Conservation (phyloP, 2,888 invertebrate species). For the Platycheirus albimanus region DNA sequence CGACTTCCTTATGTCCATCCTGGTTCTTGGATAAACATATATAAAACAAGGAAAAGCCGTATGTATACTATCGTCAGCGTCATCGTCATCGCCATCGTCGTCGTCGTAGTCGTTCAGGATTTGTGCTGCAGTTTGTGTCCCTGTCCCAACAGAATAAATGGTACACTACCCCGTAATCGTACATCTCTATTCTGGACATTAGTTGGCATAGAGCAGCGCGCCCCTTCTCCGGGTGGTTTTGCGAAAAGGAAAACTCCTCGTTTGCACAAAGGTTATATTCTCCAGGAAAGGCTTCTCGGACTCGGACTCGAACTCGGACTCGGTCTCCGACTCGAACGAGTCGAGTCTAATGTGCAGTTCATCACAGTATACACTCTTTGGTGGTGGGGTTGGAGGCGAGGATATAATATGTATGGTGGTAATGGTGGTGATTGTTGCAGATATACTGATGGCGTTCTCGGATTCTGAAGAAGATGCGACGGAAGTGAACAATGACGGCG, state of each 20-base stretch:
- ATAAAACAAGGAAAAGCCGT: conserved; percentile 44
- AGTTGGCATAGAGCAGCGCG: conserved; percentile 37
- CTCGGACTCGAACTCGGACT: conserved; percentile 46
- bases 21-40: conserved; percentile 24
- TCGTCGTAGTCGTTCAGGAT: conserved; percentile 38
- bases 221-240: conserved; percentile 19
- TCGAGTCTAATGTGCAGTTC: conserved; percentile 60
- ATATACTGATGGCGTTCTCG: conserved; percentile 55
- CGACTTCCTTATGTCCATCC: conserved; percentile 53
- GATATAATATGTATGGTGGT: conserved; percentile 3
- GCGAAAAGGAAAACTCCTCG: conserved; percentile 58
- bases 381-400: conserved; percentile 12
- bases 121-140: conserved; percentile 58
- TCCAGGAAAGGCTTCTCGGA: conserved; percentile 35
- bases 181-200: conserved; percentile 65
- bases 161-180: conserved; percentile 46
- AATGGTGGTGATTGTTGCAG: conserved; percentile 49
- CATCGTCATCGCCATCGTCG: not conserved
- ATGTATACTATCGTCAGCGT: conserved; percentile 25
- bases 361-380: conserved; percentile 57
- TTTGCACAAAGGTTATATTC: conserved; percentile 43
- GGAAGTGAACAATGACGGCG: conserved; percentile 61
- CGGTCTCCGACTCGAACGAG: no score
- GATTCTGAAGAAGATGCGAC: conserved; percentile 67
- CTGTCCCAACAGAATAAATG: conserved; percentile 52